Evolutionary conservation across 2,888 invertebrate species (phyloP).

Genomic region (Tinea pellionella): DNA sequence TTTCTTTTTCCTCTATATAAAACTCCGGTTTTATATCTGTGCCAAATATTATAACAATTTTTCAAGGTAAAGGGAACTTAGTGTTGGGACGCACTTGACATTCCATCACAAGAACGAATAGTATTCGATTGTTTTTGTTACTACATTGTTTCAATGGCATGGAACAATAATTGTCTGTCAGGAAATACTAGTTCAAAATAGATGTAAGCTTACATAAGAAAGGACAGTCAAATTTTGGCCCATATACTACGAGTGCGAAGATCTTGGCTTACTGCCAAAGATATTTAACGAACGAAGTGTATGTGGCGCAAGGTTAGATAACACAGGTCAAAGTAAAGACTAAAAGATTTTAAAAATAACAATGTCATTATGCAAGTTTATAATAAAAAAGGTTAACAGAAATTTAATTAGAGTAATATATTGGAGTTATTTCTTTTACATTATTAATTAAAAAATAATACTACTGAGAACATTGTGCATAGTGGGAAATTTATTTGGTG

Average conservation of each 20-base stretch:
- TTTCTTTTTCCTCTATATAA: not conserved
- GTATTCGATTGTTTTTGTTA: not conserved
- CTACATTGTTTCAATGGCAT: not conserved
- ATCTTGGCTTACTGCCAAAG: not conserved
- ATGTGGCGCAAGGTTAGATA: conserved; percentile 1
- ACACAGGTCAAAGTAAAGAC: conserved; percentile 6
- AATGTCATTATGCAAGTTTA: not conserved
- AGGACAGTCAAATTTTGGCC: conserved; percentile 1
- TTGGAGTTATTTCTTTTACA: not conserved
- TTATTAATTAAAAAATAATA: no score
- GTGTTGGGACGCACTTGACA: not conserved
- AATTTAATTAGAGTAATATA: not conserved
- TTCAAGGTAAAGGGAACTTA: not conserved
- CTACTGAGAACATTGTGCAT: no score
- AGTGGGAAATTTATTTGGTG: no score
- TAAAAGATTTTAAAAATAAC: not conserved
- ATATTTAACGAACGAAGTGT: not conserved
- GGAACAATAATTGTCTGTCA: not conserved
- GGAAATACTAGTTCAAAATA: conserved; percentile 1
- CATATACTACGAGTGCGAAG: not conserved
- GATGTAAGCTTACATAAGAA: not conserved
- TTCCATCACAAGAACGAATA: not conserved
- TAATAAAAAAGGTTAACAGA: not conserved
- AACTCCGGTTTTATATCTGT: not conserved
- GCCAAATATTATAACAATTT: no score